Evolutionary conservation across 2,888 invertebrate genomes (phyloP).

Genomic region (Perizoma flavofasciatum): DNA sequence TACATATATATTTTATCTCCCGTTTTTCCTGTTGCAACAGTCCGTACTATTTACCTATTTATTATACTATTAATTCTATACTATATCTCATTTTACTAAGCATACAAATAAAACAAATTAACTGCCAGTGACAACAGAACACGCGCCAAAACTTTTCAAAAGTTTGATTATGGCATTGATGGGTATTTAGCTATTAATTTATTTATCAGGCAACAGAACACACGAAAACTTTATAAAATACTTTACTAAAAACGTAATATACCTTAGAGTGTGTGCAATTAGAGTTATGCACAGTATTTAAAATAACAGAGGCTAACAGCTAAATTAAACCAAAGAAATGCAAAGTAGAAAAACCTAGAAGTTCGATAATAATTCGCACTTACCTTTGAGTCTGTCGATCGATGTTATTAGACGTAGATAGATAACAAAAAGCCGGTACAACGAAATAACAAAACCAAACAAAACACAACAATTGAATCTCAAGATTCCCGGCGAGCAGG

Average conservation of each 20-base stretch:
- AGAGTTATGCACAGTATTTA: too few relatives aligned
- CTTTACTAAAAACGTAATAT: too few relatives aligned
- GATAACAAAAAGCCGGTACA: constrained; percentile 47
- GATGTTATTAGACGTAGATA: constrained; percentile 50
- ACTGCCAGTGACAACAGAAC: background rate
- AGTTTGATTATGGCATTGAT: too few relatives aligned
- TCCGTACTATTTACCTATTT: background rate
- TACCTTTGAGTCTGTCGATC: constrained; percentile 58
- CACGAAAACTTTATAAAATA: too few relatives aligned
- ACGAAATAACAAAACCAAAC: constrained; percentile 48
- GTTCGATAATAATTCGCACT: constrained; percentile 40
- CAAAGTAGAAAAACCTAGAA: too few relatives aligned
- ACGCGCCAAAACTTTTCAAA: too few relatives aligned
- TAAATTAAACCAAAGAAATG: too few relatives aligned
- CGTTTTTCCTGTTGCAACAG: constrained; percentile 47
- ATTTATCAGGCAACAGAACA: too few relatives aligned
- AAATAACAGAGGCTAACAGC: too few relatives aligned
- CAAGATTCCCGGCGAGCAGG: constrained; percentile 43
- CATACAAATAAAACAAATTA: background rate
- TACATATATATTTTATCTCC: constrained; percentile 44
- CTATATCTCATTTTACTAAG: too few relatives aligned
- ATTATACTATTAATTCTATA: background rate
- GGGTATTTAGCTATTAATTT: too few relatives aligned
- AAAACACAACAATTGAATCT: constrained; percentile 49
- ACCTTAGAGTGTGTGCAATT: too few relatives aligned